Evolutionary conservation across 2,797 vertebrate genomes (phyloP), one percentile per base, ranked within the genome.

Genomic region (Pantherophis alleghaniensis): DNA sequence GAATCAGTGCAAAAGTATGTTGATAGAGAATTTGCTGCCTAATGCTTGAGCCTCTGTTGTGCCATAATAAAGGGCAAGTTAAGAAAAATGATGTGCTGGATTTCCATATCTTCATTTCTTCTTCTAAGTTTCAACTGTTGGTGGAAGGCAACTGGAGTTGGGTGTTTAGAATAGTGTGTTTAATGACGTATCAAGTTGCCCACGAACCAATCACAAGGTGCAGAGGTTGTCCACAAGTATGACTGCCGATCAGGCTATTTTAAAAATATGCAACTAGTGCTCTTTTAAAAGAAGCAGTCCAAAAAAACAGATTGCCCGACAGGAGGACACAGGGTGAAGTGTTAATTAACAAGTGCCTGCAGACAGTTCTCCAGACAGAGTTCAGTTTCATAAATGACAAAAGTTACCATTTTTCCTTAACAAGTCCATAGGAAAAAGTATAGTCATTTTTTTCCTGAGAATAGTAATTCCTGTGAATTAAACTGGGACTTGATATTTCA

Each of bases 281-380:
- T 66, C 61, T n/a, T 66, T 28, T n/a, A 66, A 66, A 66, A 66
- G 1, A 66, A 66, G 4, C 61, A 13, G 61, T n/a, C 61, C 61
- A n/a, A 28, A 66, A 28, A 51, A n/a, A 66, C 1, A 66, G 11
- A 13, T 66, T 13, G 12, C 61, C 13, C 1, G 4, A 28, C 12
- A 66, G 47, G 86, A 95, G 92, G 60, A 93, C 22, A 9, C 90
- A 94, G 89, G 87, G 95, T 94, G 92, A 0, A 86, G 86, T 92
- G 91, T 88, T 96, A 94, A 96, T 94, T 94, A 59, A 37, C 94
- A 60, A 93, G 90, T 95, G 87, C 42, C 26, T 94, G 86, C 53
- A 93, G 96, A 93, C 0, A 87, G 32, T 88, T 93, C 79, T 56
- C 28, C 94, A 95, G 32, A 2, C 88, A 90, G 95, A 95, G 90